These are phyloP conservation scores for Pomacea maculata DNA, from an alignment of 1,140 invertebrate species.

Conservation along the genomic window DNA sequence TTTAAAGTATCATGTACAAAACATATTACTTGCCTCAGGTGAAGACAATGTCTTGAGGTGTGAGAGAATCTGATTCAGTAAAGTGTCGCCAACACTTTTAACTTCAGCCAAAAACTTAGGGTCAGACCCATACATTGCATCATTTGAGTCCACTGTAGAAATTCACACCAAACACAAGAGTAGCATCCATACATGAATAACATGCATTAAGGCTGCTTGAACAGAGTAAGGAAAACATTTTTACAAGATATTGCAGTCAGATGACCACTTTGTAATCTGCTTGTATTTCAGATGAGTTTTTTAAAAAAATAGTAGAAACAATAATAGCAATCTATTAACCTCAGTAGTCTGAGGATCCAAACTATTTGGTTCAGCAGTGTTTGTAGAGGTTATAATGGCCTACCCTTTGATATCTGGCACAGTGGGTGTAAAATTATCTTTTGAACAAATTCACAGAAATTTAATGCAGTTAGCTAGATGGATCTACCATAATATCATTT, in stretches of 20 bases:
- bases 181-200: not conserved
- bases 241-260: not conserved
- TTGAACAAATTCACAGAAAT: no score
- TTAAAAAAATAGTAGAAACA: no score
- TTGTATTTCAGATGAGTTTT: no score
- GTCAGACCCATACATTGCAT: slow-evolving; percentile 90
- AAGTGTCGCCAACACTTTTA: slow-evolving; percentile 79
- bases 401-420: no score
- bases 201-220: no score
- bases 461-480: not conserved
- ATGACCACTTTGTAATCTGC: no score
- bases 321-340: no score
- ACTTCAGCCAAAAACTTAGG: slow-evolving; percentile 84
- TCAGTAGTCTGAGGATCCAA: no score
- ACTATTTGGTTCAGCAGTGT: no score
- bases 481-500: not conserved
- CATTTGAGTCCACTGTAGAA: slow-evolving; percentile 88
- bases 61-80: slow-evolving; percentile 81
- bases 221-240: not conserved
- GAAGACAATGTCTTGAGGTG: slow-evolving; percentile 71
- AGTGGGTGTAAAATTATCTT: no score
- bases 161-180: slow-evolving; percentile 8
- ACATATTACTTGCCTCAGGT: slow-evolving; percentile 53
- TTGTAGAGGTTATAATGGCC: no score
- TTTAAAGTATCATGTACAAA: not conserved